Evolutionary conservation across 2,888 invertebrate genomes (phyloP).

Genomic region (Chloromyia formosa): DNA sequence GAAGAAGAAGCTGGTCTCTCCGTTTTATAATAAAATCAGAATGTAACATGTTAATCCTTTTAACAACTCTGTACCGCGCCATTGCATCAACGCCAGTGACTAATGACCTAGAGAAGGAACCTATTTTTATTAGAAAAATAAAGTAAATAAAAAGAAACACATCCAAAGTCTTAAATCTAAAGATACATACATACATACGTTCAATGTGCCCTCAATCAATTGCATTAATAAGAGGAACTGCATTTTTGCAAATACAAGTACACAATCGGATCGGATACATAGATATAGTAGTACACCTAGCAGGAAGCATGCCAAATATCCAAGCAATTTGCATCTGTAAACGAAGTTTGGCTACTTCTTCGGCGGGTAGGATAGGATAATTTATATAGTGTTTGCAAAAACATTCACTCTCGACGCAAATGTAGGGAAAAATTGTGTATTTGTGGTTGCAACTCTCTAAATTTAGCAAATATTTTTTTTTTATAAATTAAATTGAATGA

Average conservation of each 20-base stretch:
- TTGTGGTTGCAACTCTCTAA: too few relatives aligned
- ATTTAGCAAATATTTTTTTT: too few relatives aligned
- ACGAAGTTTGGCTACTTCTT: too few relatives aligned
- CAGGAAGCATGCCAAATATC: slow-evolving; percentile 19
- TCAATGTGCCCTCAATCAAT: slow-evolving; percentile 32
- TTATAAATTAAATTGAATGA: too few relatives aligned
- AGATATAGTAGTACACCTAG: neutral
- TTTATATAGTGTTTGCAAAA: too few relatives aligned
- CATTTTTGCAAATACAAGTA: neutral
- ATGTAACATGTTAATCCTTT: neutral
- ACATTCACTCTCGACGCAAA: slow-evolving; percentile 15
- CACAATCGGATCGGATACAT: too few relatives aligned
- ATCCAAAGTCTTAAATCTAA: neutral
- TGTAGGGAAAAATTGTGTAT: neutral
- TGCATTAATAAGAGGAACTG: slow-evolving; percentile 30
- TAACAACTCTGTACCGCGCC: neutral
- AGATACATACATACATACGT: neutral
- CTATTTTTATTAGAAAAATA: slow-evolving; percentile 27
- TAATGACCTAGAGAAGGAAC: slow-evolving; percentile 29
- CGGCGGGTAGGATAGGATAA: too few relatives aligned
- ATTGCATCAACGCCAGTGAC: slow-evolving; percentile 2
- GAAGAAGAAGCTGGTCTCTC: too few relatives aligned
- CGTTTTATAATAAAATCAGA: too few relatives aligned
- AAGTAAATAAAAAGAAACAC: neutral
- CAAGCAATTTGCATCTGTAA: slow-evolving; percentile 6